A percentile compares a stretch with the other conserved stretches of the same genome.
Evolutionary conservation across 2,797 vertebrate species (phyloP).

Genomic region (Crotalus adamanteus): DNA sequence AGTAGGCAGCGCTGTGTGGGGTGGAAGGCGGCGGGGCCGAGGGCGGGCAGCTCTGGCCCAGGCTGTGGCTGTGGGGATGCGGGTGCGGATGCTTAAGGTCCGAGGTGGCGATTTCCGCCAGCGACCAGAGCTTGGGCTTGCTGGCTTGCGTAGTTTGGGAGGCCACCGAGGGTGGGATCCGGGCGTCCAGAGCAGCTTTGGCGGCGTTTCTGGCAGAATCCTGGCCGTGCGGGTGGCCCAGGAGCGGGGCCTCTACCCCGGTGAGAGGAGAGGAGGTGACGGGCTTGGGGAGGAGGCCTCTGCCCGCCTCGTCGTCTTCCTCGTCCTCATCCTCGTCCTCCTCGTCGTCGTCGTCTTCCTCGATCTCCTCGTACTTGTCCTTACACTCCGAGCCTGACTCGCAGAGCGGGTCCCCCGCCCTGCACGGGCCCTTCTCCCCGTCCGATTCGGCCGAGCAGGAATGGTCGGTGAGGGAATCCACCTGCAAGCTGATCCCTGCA

Average conservation of each 20-base stretch:
- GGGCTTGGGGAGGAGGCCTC: conserved; percentile 75
- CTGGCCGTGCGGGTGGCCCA: conserved; percentile 80
- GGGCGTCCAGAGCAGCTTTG: conserved; percentile 72
- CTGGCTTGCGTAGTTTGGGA: conserved; percentile 78
- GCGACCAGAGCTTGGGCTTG: conserved; percentile 96
- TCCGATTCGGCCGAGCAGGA: conserved; percentile 95
- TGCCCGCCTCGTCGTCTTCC: conserved; percentile 68
- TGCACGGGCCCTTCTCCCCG: conserved; percentile 85
- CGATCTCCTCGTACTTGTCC: conserved; percentile 81
- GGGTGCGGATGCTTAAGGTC: conserved; percentile 82
- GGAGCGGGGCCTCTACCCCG: conserved; percentile 84
- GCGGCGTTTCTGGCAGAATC: conserved; percentile 66
- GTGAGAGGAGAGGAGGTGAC: conserved; percentile 87
- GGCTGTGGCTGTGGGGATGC: conserved; percentile 58
- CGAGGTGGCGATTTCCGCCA: conserved; percentile 98
- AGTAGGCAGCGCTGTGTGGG: conserved; percentile 85
- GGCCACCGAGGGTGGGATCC: conserved; percentile 68
- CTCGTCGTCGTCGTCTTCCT: conserved; percentile 66
- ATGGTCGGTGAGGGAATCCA: conserved; percentile 93
- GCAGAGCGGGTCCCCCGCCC: conserved; percentile 77
- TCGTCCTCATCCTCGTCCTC: conserved; percentile 70
- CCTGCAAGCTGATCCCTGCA: conserved; percentile 92
- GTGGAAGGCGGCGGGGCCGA: conserved; percentile 76
- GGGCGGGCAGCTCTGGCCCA: conserved; percentile 77
- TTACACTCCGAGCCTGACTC: conserved; percentile 79